Evolutionary conservation across 2,797 vertebrate genomes (phyloP), one percentile per base, ranked within the genome.

Genomic region (Melanotaenia parkinsoni): DNA sequence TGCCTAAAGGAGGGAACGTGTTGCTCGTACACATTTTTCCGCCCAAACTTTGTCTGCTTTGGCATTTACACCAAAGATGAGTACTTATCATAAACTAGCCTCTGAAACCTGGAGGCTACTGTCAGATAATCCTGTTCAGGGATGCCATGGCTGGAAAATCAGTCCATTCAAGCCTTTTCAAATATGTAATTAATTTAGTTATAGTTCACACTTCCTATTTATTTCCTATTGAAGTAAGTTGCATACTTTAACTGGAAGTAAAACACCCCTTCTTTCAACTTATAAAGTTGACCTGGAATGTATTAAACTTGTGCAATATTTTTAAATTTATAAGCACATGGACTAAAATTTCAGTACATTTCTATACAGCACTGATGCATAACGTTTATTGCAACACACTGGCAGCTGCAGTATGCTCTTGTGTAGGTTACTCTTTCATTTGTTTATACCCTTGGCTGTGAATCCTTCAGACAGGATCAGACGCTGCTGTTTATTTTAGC

Each of bases 401-500:
- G 20, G 53, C 76, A 79, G 72, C 64, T 85, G 74, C 26, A 59
- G 58, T 43, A 26, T 64, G 56, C 69, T 64, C 70, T 79, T 0
- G 70, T 63, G 82, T 82, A 76, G 62, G 73, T 72, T 67, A 68
- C 38, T 67, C 24, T 82, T 78, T 58, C 63, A 66, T 74, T 83
- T 83, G 83, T 72, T 63, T 26, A 28, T 53, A 79, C 82, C 54
- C 47, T 2, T 70, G 77, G 81, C 72, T 74, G 81, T 88, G 87
- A 91, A 89, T 92, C 88, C 83, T 87, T 67, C 71, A 89, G 82
- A 75, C 78, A 77, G 74, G 57, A 84, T 74, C 57, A 82, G 86
- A 81, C 79, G 83, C 64, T 75, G 37, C 32, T 89, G 79, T 91
- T 85, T 1, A 89, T 88, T 92, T 86, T 87, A 89, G 84, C 79